Evolutionary conservation across 2,797 vertebrate species (phyloP).

Genomic region (Characodon lateralis): DNA sequence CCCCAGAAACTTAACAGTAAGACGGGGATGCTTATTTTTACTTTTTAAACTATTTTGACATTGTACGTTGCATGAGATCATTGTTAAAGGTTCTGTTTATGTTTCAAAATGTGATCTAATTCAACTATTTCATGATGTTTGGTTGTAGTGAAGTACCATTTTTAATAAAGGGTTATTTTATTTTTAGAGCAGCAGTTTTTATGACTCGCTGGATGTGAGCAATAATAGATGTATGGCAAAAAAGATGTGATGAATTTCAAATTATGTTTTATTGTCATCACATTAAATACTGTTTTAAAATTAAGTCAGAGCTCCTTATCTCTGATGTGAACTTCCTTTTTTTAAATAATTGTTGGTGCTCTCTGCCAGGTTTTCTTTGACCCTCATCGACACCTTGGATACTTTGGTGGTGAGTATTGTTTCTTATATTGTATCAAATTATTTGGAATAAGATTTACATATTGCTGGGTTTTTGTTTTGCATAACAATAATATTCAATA

Average conservation of each 20-base stretch:
- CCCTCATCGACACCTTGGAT: constrained; percentile 96
- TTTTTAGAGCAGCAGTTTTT: background rate
- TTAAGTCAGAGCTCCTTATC: too few species aligned
- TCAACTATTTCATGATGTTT: background rate
- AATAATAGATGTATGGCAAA: background rate
- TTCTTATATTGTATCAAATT: background rate
- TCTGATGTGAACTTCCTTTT: background rate
- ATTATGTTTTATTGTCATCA: background rate
- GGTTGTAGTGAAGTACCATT: background rate
- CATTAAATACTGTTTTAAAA: background rate
- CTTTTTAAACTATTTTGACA: background rate
- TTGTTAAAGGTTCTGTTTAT: background rate
- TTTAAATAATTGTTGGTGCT: constrained; percentile 25
- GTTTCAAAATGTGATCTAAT: background rate
- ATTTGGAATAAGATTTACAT: background rate
- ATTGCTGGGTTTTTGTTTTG: background rate
- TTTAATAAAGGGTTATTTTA: background rate
- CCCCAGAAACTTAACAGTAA: background rate
- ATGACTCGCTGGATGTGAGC: background rate
- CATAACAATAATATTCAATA: background rate
- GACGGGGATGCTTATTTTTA: background rate
- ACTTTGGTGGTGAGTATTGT: constrained; percentile 91
- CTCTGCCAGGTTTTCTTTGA: constrained; percentile 91
- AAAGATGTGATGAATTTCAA: background rate
- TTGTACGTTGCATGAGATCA: background rate